phyloP scores from a whole-genome alignment of 2,888 invertebrate species.

The Macroteleia sp. region DNA sequence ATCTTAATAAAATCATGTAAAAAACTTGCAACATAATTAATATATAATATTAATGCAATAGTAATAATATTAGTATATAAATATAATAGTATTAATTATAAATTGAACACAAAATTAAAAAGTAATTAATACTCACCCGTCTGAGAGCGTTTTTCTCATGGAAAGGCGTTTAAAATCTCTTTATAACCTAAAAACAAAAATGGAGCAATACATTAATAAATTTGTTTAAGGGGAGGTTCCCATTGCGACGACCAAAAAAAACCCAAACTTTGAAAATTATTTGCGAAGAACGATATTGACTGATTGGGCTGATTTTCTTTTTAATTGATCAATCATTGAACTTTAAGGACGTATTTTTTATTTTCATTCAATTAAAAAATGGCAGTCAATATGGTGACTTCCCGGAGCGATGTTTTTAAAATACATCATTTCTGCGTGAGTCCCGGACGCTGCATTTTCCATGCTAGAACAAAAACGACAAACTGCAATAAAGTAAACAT shows the following conservation, averaged over 20 bases:
- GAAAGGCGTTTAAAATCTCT: no score
- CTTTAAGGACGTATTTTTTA: conserved; percentile 7
- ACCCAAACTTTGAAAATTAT: conserved; percentile 13
- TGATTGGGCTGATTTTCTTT: not conserved
- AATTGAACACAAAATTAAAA: no score
- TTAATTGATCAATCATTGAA: conserved; percentile 6
- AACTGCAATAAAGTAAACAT: conserved; percentile 1
- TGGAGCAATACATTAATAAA: no score
- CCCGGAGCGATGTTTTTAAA: conserved; percentile 6
- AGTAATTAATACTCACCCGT: no score
- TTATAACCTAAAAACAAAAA: no score
- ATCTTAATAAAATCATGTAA: no score
- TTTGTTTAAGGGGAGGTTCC: conserved; percentile 19
- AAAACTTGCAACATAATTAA: no score
- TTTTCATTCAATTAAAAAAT: conserved; percentile 5
- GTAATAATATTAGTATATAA: no score
- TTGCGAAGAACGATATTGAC: conserved; percentile 5
- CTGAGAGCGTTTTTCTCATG: no score
- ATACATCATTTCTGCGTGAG: not conserved
- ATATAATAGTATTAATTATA: no score
- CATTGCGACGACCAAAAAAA: conserved; percentile 2
- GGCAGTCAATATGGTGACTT: conserved; percentile 17
- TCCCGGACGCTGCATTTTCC: not conserved
- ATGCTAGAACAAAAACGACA: conserved; percentile 11
- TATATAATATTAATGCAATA: no score